Evolutionary conservation across 2,113 vertebrate genomes (phyloP).

Genomic region (Heloderma charlesbogerti): DNA sequence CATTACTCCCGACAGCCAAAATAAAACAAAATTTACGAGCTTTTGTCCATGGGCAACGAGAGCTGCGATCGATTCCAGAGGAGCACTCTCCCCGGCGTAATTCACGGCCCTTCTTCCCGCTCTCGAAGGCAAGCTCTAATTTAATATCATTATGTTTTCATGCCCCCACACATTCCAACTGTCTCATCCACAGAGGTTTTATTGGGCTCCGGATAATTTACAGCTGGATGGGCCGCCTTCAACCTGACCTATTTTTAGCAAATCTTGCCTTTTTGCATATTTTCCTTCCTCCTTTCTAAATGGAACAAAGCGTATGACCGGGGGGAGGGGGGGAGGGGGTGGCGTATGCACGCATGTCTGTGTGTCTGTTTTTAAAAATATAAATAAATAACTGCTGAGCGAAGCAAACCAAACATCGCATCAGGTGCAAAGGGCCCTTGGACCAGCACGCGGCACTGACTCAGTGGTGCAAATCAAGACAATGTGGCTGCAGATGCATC

Average conservation of each 20-base stretch:
- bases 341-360: neutral
- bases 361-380: neutral
- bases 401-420: neutral
- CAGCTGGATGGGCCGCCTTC: slow-evolving; percentile 69
- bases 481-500: neutral
- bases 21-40: slow-evolving; percentile 60
- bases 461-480: neutral
- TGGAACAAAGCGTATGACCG: slow-evolving; percentile 18
- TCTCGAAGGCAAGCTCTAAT: slow-evolving; percentile 71
- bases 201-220: slow-evolving; percentile 72
- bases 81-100: slow-evolving; percentile 64
- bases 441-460: neutral
- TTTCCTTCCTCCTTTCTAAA: slow-evolving; percentile 46
- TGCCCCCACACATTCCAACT: slow-evolving; percentile 74
- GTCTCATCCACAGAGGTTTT: slow-evolving; percentile 75
- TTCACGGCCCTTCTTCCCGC: slow-evolving; percentile 66
- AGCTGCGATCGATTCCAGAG: slow-evolving; percentile 64
- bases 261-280: slow-evolving; percentile 59
- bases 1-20: neutral
- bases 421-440: neutral
- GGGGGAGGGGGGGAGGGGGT: neutral
- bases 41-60: slow-evolving; percentile 59
- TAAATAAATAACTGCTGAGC: rapidly evolving
- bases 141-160: slow-evolving; percentile 78
- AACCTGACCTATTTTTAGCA: slow-evolving; percentile 74